Base-by-base conservation (phyloP, 2,888 invertebrate genomes). In the Drosophila siamana region DNA sequence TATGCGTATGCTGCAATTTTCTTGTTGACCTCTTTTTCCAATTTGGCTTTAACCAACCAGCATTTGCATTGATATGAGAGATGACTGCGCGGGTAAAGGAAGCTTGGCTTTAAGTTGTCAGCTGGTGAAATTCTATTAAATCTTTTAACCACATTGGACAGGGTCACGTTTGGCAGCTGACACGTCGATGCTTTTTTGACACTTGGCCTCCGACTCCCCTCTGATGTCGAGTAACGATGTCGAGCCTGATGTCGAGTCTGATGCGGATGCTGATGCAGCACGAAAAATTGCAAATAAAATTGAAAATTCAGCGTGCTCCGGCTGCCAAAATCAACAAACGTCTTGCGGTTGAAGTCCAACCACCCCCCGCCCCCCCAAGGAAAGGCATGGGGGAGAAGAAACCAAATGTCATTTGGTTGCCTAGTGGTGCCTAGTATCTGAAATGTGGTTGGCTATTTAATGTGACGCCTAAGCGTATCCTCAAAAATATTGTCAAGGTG, bases 271-370 rank as follows among this genome's bases (percentile, higher is more conserved):
- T 84, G 87, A 70, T 75, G 80, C 88, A 82, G 83, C 83, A 79
- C 50, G 62, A 78, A 76, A 76, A 67, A 61, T 61, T 47, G 57
- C 66, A 78, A 74, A 77, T 63, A 75, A 82, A 84, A 81, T 73
- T 63, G 74, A 78, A 77, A 76, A 69, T 81, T 77, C 87, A 81
- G 72, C 79, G 74, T 73, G 65, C 41, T 28, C 48, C 57, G 60
- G 65, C 74, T 78, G 86, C 83, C 87, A 87, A 85, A 87, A 82
- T 84, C 83, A 87, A 85, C 86, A 85, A 68, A 66, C 69, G 72
- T 77, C 87, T 67, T 75, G 51, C 52, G 50, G 66, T 51, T 59
- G 62, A 57, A 55, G 41, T 38, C 41, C 13, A 13, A 38, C 1
- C n/a, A n/a, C n/a, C n/a, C n/a, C n/a, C n/a, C n/a, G n/a, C n/a